Conservation (phyloP, 2,113 vertebrate species). For the Bolborhynchus lineola region DNA sequence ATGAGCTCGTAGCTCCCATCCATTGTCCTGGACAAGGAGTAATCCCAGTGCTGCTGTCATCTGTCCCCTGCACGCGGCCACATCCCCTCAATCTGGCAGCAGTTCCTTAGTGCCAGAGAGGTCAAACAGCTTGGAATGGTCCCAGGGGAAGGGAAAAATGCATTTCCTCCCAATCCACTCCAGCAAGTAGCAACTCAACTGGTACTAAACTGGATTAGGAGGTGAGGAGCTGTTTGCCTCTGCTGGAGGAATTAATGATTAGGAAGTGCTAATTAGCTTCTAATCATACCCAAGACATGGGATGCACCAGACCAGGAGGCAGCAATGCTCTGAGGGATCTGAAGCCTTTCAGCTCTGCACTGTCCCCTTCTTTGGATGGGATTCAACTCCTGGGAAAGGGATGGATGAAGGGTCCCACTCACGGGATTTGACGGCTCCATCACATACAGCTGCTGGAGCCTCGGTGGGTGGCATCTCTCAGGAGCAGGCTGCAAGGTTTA, state of each 20-base stretch:
- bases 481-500: not conserved
- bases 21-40: not conserved
- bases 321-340: accelerated
- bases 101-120: not conserved
- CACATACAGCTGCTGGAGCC: accelerated
- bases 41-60: accelerated
- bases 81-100: not conserved
- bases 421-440: accelerated
- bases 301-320: not conserved
- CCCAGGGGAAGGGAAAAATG: slow-evolving; percentile 18
- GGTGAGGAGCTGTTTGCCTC: not conserved
- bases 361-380: not conserved
- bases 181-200: not conserved
- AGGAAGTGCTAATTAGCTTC: slow-evolving; percentile 17
- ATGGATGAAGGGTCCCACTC: too few species aligned
- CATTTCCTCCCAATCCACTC: not conserved
- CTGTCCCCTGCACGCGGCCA: not conserved
- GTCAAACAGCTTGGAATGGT: not conserved
- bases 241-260: not conserved
- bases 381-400: not conserved
- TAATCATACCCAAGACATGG: not conserved
- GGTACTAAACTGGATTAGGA: not conserved
- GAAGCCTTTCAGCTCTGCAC: not conserved
- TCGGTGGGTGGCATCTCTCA: not conserved
- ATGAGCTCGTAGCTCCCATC: not conserved